Percentiles rank a stretch among this genome's conserved stretches.
Evolutionary conservation across 2,797 vertebrate species (phyloP).

Genomic region (Danio kyathit): DNA sequence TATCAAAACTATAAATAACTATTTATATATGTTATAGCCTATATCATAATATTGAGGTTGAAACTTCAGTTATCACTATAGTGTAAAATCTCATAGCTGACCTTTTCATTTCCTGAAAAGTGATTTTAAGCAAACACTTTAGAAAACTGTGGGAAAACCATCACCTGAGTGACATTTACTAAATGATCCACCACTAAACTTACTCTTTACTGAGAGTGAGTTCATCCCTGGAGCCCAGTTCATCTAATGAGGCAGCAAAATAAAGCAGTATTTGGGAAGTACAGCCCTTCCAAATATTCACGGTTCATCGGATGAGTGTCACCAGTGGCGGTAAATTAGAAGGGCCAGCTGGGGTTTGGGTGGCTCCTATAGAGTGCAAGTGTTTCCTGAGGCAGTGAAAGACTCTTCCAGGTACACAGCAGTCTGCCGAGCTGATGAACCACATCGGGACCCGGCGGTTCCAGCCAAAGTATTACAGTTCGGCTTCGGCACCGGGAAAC

Average conservation of each 20-base stretch:
- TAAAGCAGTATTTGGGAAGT: slow-evolving; percentile 63
- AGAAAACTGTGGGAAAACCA: slow-evolving; percentile 54
- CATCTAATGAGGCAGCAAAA: slow-evolving; percentile 67
- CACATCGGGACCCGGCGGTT: slow-evolving; percentile 30
- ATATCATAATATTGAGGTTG: not conserved
- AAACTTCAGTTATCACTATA: not conserved
- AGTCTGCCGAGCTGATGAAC: slow-evolving; percentile 57
- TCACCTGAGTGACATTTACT: slow-evolving; percentile 54
- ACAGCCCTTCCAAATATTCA: slow-evolving; percentile 65
- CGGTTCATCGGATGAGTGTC: slow-evolving; percentile 61
- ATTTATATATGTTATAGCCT: not conserved
- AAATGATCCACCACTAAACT: slow-evolving; percentile 54
- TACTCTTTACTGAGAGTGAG: slow-evolving; percentile 40
- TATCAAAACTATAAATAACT: not conserved
- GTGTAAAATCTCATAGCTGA: slow-evolving; percentile 2
- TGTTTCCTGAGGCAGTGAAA: slow-evolving; percentile 48
- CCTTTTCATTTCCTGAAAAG: slow-evolving; percentile 12
- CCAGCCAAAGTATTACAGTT: slow-evolving; percentile 58
- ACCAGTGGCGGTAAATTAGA: slow-evolving; percentile 59
- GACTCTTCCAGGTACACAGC: slow-evolving; percentile 54
- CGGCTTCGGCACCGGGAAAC: slow-evolving; percentile 60
- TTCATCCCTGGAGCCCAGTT: slow-evolving; percentile 60
- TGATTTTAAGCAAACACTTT: slow-evolving; percentile 42
- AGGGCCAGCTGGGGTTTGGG: slow-evolving; percentile 55
- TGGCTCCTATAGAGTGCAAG: slow-evolving; percentile 32